Evolutionary conservation across 2,113 vertebrate genomes (phyloP).

Genomic region (Cebidichthys violaceus): DNA sequence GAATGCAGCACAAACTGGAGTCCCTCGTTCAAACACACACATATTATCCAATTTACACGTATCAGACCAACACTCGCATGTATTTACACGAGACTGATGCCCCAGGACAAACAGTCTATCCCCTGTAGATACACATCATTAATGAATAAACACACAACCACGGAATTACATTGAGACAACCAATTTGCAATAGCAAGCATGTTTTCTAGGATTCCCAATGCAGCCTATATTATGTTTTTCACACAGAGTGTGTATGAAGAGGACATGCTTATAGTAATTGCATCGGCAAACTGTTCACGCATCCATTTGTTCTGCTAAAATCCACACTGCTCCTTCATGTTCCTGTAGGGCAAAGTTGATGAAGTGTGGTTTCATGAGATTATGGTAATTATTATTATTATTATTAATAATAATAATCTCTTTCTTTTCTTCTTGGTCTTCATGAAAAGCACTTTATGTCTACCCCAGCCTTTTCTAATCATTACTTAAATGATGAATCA

Average conservation of each 20-base stretch:
- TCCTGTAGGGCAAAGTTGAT: not conserved
- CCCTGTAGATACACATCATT: not conserved
- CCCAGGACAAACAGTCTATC: not conserved
- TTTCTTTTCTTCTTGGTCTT: not conserved
- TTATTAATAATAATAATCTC: not conserved
- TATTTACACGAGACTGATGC: not conserved
- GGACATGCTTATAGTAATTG: not conserved
- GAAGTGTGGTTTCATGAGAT: not conserved
- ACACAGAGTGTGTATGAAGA: not conserved
- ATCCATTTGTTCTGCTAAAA: not conserved
- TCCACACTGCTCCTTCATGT: not conserved
- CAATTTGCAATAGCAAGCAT: slow-evolving; percentile 1
- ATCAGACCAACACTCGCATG: not conserved
- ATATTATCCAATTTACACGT: not conserved
- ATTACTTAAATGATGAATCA: not conserved
- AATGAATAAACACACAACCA: not conserved
- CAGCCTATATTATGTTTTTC: not conserved
- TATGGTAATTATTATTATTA: not conserved
- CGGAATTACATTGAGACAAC: not conserved
- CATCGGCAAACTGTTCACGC: slow-evolving; percentile 13
- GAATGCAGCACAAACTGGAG: slow-evolving; percentile 11
- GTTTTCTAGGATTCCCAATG: no score
- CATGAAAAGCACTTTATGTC: not conserved
- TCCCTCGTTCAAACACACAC: slow-evolving; percentile 25
- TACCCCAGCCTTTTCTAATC: not conserved